Conservation (phyloP, 2,888 invertebrate species). For the Meliscaeva auricollis region DNA sequence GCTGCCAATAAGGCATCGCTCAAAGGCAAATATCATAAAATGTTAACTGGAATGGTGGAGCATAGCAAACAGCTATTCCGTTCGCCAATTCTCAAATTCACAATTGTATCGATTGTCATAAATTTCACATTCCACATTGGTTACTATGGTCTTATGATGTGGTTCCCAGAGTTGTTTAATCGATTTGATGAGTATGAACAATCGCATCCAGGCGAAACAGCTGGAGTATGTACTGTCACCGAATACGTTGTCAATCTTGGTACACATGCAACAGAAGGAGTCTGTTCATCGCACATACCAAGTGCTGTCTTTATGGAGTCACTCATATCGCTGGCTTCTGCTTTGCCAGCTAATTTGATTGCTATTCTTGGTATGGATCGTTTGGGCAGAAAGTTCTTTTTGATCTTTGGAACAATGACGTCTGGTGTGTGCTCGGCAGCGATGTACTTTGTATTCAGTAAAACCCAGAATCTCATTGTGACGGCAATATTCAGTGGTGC, state of each 20-base stretch:
- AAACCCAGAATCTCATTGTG: slow-evolving; percentile 92
- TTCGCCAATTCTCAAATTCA: slow-evolving; percentile 92
- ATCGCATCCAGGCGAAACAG: slow-evolving; percentile 87
- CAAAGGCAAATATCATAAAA: slow-evolving; percentile 89
- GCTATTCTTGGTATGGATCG: slow-evolving; percentile 94
- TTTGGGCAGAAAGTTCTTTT: slow-evolving; percentile 89
- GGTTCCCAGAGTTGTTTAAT: slow-evolving; percentile 97
- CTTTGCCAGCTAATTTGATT: slow-evolving; percentile 93
- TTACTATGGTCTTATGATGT: slow-evolving; percentile 98
- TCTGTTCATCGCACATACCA: slow-evolving; percentile 90
- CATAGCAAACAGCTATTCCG: slow-evolving; percentile 93
- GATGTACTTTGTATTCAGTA: slow-evolving; percentile 93
- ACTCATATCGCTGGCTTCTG: slow-evolving; percentile 93
- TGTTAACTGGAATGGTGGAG: slow-evolving; percentile 91
- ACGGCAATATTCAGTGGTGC: slow-evolving; percentile 94
- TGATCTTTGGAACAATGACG: slow-evolving; percentile 94
- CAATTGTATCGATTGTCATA: slow-evolving; percentile 93
- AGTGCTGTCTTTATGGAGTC: slow-evolving; percentile 93
- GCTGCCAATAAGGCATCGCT: slow-evolving; percentile 84
- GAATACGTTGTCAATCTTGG: slow-evolving; percentile 89
- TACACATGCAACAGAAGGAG: slow-evolving; percentile 85
- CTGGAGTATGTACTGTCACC: slow-evolving; percentile 91
- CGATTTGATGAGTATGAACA: slow-evolving; percentile 93
- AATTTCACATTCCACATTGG: slow-evolving; percentile 97
- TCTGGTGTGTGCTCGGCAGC: slow-evolving; percentile 93